These are phyloP conservation scores for Pachyramphus minor DNA, from an alignment of 2,113 vertebrate genomes.

Conservation along the genomic window DNA sequence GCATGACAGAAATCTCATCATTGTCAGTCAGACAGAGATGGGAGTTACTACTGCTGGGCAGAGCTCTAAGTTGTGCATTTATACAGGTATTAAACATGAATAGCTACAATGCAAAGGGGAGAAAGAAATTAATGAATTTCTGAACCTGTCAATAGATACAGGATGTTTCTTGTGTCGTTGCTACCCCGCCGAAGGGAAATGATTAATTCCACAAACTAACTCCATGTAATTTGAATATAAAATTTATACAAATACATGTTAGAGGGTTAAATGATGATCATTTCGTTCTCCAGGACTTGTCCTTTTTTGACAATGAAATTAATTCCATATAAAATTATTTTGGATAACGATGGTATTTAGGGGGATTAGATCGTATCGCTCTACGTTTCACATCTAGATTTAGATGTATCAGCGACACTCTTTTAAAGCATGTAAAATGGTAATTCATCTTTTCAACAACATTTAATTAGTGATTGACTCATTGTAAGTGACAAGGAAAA, in stretches of 20 bases:
- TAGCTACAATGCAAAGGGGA: constrained; percentile 29
- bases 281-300: background rate
- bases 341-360: background rate
- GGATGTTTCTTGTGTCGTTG: background rate
- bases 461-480: constrained; percentile 26
- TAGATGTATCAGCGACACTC: background rate
- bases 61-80: constrained; percentile 62
- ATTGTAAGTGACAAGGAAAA: constrained; percentile 28
- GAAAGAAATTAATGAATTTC: background rate
- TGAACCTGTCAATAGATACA: background rate
- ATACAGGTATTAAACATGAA: constrained; percentile 62
- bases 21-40: constrained; percentile 74
- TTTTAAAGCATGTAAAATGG: constrained; percentile 28
- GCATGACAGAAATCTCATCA: constrained; percentile 78
- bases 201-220: background rate
- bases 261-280: background rate
- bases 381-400: background rate
- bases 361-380: background rate
- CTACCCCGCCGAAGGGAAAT: background rate
- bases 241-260: background rate
- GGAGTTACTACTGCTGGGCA: constrained; percentile 43
- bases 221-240: background rate
- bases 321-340: background rate
- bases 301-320: constrained; percentile 10
- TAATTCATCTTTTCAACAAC: constrained; percentile 31